Percentiles rank a stretch among this genome's conserved stretches.
phyloP scores from a whole-genome alignment of 92 coral and sea anemone species.

The Blastomussa wellsi region DNA sequence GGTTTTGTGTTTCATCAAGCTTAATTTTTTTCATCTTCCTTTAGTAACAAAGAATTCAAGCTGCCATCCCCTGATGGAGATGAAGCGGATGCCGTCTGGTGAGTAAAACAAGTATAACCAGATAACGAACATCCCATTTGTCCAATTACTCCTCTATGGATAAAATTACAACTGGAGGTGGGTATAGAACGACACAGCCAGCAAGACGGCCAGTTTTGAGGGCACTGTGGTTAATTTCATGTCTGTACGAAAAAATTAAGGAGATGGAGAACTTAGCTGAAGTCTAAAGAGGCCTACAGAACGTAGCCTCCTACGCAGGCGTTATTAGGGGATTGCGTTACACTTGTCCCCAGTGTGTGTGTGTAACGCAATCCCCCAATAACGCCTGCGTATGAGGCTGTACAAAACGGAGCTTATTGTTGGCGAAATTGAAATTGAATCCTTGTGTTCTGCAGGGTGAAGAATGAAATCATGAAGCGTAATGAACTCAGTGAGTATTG shows the following conservation, averaged over 20 bases:
- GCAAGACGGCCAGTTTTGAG: neutral
- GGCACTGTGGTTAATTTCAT: neutral
- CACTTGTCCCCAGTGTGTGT: too few species aligned
- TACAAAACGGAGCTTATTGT: too few species aligned
- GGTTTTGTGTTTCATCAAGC: neutral
- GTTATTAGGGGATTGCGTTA: too few species aligned
- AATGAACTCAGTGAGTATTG: conserved; percentile 55
- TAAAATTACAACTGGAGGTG: neutral
- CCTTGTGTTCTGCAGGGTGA: conserved; percentile 46
- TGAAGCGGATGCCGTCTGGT: conserved; percentile 50
- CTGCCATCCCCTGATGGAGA: conserved; percentile 21
- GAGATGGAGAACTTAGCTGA: neutral
- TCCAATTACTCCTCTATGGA: neutral
- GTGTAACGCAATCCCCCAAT: too few species aligned
- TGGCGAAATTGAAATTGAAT: neutral
- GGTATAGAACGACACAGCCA: neutral
- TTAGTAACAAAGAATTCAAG: conserved; percentile 38
- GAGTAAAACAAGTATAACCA: conserved; percentile 7
- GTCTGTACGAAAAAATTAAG: neutral
- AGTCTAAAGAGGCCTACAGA: neutral
- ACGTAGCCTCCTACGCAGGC: too few species aligned
- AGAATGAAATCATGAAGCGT: conserved; percentile 52
- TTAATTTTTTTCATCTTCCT: neutral
- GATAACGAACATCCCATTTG: neutral
- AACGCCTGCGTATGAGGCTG: too few species aligned